Evolutionary conservation across 2,797 vertebrate genomes (phyloP), one percentile per base, ranked within the genome.

Genomic region (Anniella stebbinsi): DNA sequence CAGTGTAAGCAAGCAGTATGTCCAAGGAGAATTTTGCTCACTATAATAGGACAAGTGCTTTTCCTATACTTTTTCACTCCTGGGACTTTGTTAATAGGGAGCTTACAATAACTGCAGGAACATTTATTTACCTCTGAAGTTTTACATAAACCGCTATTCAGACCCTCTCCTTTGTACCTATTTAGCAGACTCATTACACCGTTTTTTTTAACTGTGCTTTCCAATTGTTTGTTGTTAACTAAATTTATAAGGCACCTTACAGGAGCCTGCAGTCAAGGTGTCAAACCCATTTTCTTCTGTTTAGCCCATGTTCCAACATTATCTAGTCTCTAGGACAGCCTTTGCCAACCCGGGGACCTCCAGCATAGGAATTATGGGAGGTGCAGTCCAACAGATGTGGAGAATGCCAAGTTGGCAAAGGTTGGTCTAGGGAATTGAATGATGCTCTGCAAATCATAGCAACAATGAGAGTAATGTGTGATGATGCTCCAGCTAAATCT

Each of bases 51-150:
- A 75, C 80, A 83, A 28, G 13, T 82, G 23, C 11, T 69, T 83
- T 57, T 13, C 60, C 17, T 81, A 23, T 38, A 48, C 23, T 5
- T 23, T 80, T 80, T 13, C 51, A 60, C 67, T 86, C 83, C 83
- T 73, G 84, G 54, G 76, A 90, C 41, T 36, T 45, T 57, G 9
- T 90, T 72, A 80, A 72, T 80, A 90, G 80, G 51, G 76, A 30
- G 3, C 66, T 63, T 80, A 72, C 36, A 70, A 48, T 80, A 86
- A 80, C 30, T 21, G 51, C 30, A 45, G 28, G 33, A 63, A 80
- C 76, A 86, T 86, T 73, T 90, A 73, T 86, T 73, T 69, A 69
- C 45, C 45, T 87, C 6, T 28, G 81, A 78, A 36, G n/a, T 18
- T 45, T 60, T 41, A 85, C 75, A 78, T 33, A 28, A 28, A 30